Evolutionary conservation across 2,797 vertebrate species (phyloP), one percentile per base, ranked within the genome.

Genomic region (Chaenodraco wilsoni): DNA sequence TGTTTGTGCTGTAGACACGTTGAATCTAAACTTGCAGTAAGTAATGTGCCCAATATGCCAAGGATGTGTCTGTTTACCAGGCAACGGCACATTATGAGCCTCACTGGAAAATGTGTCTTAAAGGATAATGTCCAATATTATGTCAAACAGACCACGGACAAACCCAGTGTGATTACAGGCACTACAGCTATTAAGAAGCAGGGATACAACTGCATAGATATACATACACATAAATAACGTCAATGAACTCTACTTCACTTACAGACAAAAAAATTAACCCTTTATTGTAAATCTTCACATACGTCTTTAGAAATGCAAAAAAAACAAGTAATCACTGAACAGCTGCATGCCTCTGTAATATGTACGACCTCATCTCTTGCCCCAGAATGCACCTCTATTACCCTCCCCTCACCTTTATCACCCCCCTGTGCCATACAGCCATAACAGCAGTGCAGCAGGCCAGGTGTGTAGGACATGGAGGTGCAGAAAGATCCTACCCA

Each of bases 401-500:
- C 58, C 44, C 73, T 49, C 57, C 61, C 49, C n/a, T 79, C 58
- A 68, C 73, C 75, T 66, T 65, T 46, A 43, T 40, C 72, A 45
- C 40, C 54, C 37, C 50, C 37, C 57, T 64, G 69, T 54, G 50
- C 69, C 46, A 4, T 65, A 40, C 64, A 69, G 69, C 74, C 75
- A 58, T 79, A 86, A 88, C 82, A 83, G 58, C 74, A 63, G 76
- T 55, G 75, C 65, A 81, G 72, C 69, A 64, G 84, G 65, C 78
- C 82, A 89, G 79, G 90, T 90, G 85, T 90, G 56, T 52, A 40
- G 82, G 75, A 81, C 84, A 74, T 3, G 16, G 84, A 89, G 86
- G 86, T 86, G 92, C 73, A 83, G 90, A 90, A 65, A 76, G 91
- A 93, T 85, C 76, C 81, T 77, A 64, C 75, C 86, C 88, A 87